phyloP scores from a whole-genome alignment of 2,888 invertebrate species.

The Drosophila cyrtoloma region DNA sequence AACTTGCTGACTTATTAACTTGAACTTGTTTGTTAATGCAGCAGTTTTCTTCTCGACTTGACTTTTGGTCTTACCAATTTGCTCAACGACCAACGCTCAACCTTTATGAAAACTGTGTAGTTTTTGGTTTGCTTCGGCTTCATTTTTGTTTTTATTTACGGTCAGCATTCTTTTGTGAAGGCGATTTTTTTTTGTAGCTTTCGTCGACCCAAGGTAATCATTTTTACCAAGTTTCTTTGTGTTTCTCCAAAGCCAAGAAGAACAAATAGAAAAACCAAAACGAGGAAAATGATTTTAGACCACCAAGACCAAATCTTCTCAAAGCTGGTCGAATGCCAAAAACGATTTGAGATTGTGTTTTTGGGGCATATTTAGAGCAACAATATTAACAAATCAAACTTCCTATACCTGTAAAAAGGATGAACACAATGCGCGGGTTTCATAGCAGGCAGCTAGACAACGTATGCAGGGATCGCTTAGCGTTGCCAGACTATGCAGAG shows the following conservation, averaged over 20 bases:
- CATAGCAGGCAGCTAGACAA: neutral
- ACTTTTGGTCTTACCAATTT: constrained; percentile 55
- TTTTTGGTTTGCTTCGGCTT: constrained; percentile 34
- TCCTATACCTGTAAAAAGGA: neutral
- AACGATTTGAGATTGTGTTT: constrained; percentile 9
- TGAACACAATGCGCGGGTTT: neutral
- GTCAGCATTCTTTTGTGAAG: constrained; percentile 78
- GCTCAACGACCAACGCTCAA: constrained; percentile 23
- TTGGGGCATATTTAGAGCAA: constrained; percentile 14
- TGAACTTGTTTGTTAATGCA: constrained; percentile 77
- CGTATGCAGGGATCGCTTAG: neutral
- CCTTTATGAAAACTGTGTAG: constrained; percentile 44
- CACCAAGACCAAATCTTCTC: constrained; percentile 25
- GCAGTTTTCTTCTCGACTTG: constrained; percentile 68
- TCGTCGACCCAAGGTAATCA: constrained; percentile 68
- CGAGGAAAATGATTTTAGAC: constrained; percentile 11
- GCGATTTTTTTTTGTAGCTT: constrained; percentile 51
- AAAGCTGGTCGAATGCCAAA: constrained; percentile 30
- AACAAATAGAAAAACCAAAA: constrained; percentile 2
- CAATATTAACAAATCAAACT: neutral
- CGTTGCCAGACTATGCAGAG: neutral
- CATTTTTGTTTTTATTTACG: constrained; percentile 28
- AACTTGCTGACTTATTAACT: constrained; percentile 76
- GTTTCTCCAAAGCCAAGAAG: constrained; percentile 31
- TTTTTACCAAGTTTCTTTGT: constrained; percentile 38